Base-by-base conservation (phyloP, 2,113 vertebrate species). In the Triplophysa tibetana region DNA sequence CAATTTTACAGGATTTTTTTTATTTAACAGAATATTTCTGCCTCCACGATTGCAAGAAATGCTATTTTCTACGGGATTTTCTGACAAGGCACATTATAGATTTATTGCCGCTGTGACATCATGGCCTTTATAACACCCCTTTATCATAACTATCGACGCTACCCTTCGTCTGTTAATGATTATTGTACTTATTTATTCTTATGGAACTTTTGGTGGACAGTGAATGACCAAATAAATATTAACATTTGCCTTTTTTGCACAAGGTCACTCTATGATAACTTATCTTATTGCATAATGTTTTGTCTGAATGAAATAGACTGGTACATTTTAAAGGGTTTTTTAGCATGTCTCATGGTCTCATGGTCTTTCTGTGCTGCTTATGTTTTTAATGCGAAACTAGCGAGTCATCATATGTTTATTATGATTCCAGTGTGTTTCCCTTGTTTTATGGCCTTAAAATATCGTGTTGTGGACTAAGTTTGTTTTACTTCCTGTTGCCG, bases 161-260 rank as follows among this genome's bases (percentile, higher is more conserved):
- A 24, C 24, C 24, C 24, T 45, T 75, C 72, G 33, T 0, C 33
- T 45, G 17, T 41, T 17, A 45, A 13, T 24, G 21, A 14, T 41
- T 16, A 6, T 19, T 62, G 1, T 62, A 21, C 24, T 33, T 45
- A 62, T 62, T 75, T 19, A 1, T 74, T 54, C 21, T 26, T 41
- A 13, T 24, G 26, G 10, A 29, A 63, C 14, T 9, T 48, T 41
- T 63, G 1, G 41, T n/a, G 58, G 58, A 48, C 58, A 48, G 41
- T 75, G 72, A 63, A 24, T 23, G 21, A 58, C 21, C 29, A 17
- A 77, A 73, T 62, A 16, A 67, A 26, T 17, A 9, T n/a, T n/a
- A n/a, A n/a, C n/a, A n/a, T n/a, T n/a, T n/a, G n/a, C n/a, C n/a
- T n/a, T n/a, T 13, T 52, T 33, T 5, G 33, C 33, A 33, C 33